phyloP scores from a whole-genome alignment of 1,140 invertebrate species.

The Neodiprion lecontei region DNA sequence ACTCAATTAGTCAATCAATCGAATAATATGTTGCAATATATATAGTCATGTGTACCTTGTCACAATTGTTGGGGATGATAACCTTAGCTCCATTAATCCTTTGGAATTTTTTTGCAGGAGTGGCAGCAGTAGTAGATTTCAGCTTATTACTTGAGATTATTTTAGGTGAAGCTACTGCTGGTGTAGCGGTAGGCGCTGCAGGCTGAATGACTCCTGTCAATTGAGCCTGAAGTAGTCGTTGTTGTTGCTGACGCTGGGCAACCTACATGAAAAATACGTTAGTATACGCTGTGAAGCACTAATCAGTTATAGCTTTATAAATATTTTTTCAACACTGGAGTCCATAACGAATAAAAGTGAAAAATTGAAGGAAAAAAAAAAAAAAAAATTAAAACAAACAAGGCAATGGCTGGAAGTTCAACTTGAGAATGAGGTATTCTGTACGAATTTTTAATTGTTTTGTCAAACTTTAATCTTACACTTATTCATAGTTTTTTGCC shows the following conservation, averaged over 20 bases:
- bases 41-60: constrained; percentile 45
- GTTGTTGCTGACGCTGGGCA: constrained; percentile 68
- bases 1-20: not conserved
- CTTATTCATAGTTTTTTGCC: too few species aligned
- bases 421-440: too few species aligned
- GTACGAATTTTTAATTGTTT: too few species aligned
- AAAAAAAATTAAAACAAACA: too few species aligned
- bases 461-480: too few species aligned
- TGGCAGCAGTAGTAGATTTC: constrained; percentile 54
- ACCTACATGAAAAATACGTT: constrained; percentile 54
- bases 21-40: not conserved
- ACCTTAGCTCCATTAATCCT: constrained; percentile 60
- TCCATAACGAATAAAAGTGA: too few species aligned
- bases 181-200: constrained; percentile 50
- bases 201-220: constrained; percentile 51
- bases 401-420: too few species aligned
- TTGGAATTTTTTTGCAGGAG: constrained; percentile 56
- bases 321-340: too few species aligned
- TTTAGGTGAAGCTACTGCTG: constrained; percentile 47
- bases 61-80: constrained; percentile 58
- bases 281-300: too few species aligned
- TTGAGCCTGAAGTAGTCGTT: constrained; percentile 65
- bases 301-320: too few species aligned
- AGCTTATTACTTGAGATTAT: constrained; percentile 55
- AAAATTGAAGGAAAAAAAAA: too few species aligned